A percentile compares a stretch with the other conserved stretches of the same genome.
Conservation (phyloP, 2,797 vertebrate species). For the Phataginus tetradactyla region DNA sequence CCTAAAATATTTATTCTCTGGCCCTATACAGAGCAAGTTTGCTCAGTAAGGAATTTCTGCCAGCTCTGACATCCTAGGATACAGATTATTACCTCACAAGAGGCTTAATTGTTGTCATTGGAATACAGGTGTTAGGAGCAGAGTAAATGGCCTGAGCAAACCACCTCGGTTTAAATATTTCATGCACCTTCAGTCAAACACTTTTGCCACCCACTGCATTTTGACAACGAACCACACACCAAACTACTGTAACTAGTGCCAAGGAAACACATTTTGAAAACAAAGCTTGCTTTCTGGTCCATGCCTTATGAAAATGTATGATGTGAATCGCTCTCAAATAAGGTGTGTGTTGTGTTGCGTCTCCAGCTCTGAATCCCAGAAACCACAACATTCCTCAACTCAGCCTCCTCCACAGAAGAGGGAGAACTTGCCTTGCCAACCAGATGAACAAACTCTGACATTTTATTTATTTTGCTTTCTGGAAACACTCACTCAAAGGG, state of each 20-base stretch:
- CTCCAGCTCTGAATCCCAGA: constrained; percentile 61
- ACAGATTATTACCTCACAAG: not conserved
- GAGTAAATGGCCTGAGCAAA: constrained; percentile 5
- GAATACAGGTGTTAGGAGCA: constrained; percentile 58
- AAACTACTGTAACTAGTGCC: constrained; percentile 62
- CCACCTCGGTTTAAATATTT: constrained; percentile 67
- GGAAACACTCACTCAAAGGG: constrained; percentile 67
- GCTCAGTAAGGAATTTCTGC: not conserved
- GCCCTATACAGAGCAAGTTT: not conserved
- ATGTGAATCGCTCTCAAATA: constrained; percentile 68
- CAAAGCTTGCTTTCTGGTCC: constrained; percentile 74
- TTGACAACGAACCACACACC: constrained; percentile 73
- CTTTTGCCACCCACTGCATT: constrained; percentile 70
- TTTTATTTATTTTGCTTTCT: constrained; percentile 78
- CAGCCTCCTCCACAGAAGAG: constrained; percentile 16
- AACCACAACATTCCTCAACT: constrained; percentile 74
- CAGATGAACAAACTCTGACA: constrained; percentile 73
- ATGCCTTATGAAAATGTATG: constrained; percentile 78
- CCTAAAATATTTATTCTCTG: constrained; percentile 46
- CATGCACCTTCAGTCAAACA: constrained; percentile 49
- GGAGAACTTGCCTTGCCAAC: constrained; percentile 45
- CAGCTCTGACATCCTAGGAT: not conserved
- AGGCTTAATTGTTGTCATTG: constrained; percentile 50
- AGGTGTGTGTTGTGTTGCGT: constrained; percentile 72
- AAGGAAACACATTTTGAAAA: constrained; percentile 74